These are phyloP conservation scores for Zygogramma bicolorata DNA, from an alignment of 2,888 invertebrate genomes.

Conservation along the genomic window DNA sequence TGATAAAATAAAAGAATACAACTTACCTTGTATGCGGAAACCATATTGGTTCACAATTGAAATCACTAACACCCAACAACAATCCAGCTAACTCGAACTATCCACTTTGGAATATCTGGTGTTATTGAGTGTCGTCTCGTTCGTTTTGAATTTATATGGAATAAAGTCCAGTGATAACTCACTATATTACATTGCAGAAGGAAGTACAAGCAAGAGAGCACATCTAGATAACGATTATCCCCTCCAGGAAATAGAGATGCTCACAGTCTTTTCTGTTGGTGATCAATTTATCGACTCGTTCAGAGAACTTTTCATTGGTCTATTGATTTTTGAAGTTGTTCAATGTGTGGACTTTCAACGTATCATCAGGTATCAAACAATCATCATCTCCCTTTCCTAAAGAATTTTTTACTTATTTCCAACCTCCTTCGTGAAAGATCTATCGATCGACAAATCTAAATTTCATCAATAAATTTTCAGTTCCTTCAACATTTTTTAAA, in stretches of 20 bases:
- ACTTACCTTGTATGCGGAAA: slow-evolving; percentile 20
- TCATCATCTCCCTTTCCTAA: too few species aligned
- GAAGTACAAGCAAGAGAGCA: slow-evolving; percentile 24
- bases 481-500: too few species aligned
- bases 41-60: slow-evolving; percentile 9
- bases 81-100: slow-evolving; percentile 13
- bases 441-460: too few species aligned
- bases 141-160: slow-evolving; percentile 37
- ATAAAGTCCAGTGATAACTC: slow-evolving; percentile 40
- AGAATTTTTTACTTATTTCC: too few species aligned
- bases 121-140: slow-evolving; percentile 13
- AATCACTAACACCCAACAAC: neutral
- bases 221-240: neutral
- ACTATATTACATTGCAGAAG: slow-evolving; percentile 37
- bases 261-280: neutral
- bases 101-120: slow-evolving; percentile 17
- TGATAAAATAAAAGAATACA: slow-evolving; percentile 12
- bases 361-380: too few species aligned
- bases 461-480: too few species aligned
- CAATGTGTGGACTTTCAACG: too few species aligned
- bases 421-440: too few species aligned
- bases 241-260: neutral
- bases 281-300: too few species aligned
- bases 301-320: too few species aligned
- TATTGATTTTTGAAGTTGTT: too few species aligned